Base-by-base conservation (phyloP, 2,113 vertebrate genomes). In the Petroica traversi region DNA sequence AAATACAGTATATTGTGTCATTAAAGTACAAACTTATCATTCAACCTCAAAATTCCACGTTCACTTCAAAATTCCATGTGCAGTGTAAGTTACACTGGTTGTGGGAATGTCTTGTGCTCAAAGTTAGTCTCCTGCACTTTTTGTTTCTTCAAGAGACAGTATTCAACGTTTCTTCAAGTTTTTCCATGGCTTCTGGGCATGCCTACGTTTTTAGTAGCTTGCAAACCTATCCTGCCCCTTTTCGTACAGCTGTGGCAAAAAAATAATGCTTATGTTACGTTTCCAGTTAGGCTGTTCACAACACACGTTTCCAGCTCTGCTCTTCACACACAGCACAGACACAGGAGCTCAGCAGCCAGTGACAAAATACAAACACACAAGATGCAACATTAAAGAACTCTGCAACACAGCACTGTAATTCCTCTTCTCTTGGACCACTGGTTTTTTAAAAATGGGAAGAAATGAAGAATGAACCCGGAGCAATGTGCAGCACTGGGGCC, bases 211-310 rank as follows among this genome's bases (percentile, higher is more conserved):
- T 89, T 97, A 97, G 95, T 95, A 96, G 95, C 95, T 96, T 72
- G 97, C 59, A 97, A 97, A 97, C 97, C 97, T 97, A 97, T 96
- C 88, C 95, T 97, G 96, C 54, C 94, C 94, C 95, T 95, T 94
- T 96, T 92, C 29, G 97, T 92, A 86, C 34, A 93, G 95, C 97
- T 97, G 93, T 95, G 95, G 94, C 93, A 97, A 97, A 97, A 97
- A 86, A 97, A 97, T 88, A 97, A 97, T 0, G 95, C 92, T 96
- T 41, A 83, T 76, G 97, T 97, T 97, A 97, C 0, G 26, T 88
- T 96, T 95, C 76, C 79, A 92, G 72, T 92, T 59, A 75, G 20
- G 83, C 74, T 86, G 54, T 81, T 96, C 57, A 90, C 73, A 93
- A 91, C 1, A 6, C 73, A 95, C 0, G 2, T 72, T 95, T 82